Percentiles rank a stretch among this genome's conserved stretches.
These are phyloP conservation scores for Oscheius sp. DNA, from an alignment of 1,140 invertebrate species.

Conservation along the genomic window DNA sequence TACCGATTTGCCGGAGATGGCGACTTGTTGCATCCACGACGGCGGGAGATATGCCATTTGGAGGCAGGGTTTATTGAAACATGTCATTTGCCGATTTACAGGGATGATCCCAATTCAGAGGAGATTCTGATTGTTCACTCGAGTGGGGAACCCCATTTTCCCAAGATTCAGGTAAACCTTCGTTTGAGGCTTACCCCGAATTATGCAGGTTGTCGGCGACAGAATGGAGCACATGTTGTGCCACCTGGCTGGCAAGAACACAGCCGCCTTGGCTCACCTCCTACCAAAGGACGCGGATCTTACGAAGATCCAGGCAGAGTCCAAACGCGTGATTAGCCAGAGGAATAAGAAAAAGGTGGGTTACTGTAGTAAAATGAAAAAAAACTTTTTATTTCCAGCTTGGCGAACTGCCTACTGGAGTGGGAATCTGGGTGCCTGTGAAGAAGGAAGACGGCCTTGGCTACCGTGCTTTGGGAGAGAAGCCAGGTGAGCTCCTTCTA, in stretches of 20 bases:
- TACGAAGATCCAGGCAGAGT: neutral
- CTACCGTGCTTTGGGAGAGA: constrained; percentile 1
- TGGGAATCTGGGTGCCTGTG: neutral
- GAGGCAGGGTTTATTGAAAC: constrained; percentile 17
- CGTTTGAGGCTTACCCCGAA: neutral
- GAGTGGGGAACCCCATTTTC: neutral
- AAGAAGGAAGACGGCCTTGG: neutral
- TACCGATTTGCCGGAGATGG: constrained; percentile 25
- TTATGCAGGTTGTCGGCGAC: constrained; percentile 18
- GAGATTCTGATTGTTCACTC: constrained; percentile 3
- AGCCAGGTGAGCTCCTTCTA: neutral
- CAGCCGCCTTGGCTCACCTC: neutral
- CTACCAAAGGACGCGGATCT: constrained; percentile 3
- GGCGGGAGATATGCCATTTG: constrained; percentile 18
- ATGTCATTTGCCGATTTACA: constrained; percentile 10
- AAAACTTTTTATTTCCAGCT: neutral
- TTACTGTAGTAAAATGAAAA: neutral
- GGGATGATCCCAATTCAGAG: constrained; percentile 5
- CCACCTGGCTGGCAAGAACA: neutral
- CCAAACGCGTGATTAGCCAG: neutral
- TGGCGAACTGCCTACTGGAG: neutral
- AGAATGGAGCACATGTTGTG: neutral
- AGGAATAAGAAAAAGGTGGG: constrained; percentile 4
- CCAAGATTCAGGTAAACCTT: constrained; percentile 2
- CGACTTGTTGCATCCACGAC: neutral